Conservation (phyloP, 1,140 invertebrate species). For the Glossosoma conforme region DNA sequence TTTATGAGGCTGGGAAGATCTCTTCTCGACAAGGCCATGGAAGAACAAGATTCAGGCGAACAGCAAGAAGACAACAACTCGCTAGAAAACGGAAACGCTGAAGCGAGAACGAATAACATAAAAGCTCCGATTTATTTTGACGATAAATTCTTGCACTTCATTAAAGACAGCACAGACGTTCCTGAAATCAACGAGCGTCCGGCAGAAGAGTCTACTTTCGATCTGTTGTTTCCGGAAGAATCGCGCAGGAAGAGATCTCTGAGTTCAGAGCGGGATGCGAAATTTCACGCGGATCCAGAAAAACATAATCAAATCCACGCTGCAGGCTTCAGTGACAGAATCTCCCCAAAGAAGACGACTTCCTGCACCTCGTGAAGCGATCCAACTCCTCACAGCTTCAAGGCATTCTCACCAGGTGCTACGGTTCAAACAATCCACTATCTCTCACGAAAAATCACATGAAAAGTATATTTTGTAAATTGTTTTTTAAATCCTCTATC, state of each 20-base stretch:
- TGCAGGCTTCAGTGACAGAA: background rate
- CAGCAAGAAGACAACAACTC: background rate
- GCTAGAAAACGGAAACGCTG: background rate
- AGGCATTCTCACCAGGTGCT: conserved; percentile 5
- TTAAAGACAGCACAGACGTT: conserved; percentile 10
- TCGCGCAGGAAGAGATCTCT: conserved; percentile 24
- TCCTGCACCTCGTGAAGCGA: conserved; percentile 13
- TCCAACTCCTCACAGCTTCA: background rate
- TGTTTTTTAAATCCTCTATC: too few species aligned
- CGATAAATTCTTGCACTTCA: conserved; percentile 19
- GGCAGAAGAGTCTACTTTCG: conserved; percentile 19
- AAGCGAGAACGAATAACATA: conserved; percentile 2
- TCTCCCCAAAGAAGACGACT: background rate
- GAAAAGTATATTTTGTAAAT: too few species aligned
- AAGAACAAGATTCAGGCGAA: conserved; percentile 10
- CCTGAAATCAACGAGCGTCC: conserved; percentile 10
- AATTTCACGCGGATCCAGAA: background rate
- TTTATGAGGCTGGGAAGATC: conserved; percentile 27
- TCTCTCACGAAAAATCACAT: background rate
- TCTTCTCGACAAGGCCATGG: conserved; percentile 11
- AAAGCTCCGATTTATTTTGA: conserved; percentile 19
- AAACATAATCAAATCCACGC: background rate
- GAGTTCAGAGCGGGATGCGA: background rate
- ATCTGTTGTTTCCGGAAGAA: conserved; percentile 24
- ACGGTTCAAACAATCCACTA: background rate